These are phyloP conservation scores for Globodera ellingtonae DNA, from an alignment of 1,140 invertebrate species.

Conservation along the genomic window DNA sequence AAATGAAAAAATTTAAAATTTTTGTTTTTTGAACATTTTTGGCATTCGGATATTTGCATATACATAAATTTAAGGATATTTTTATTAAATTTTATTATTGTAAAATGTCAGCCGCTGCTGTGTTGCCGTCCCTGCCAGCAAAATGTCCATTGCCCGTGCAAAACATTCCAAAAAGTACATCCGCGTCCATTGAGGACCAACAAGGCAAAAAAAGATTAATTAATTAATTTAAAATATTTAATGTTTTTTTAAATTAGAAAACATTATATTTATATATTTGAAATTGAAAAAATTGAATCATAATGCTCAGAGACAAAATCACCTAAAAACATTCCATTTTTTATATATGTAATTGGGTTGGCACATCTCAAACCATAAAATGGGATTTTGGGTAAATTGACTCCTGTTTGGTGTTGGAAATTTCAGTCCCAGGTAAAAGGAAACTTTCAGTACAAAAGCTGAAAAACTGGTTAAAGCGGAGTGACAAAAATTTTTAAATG, in stretches of 20 bases:
- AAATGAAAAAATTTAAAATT: too few relatives aligned
- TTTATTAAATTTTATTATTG: not conserved
- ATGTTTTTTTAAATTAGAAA: not conserved
- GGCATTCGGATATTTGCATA: too few relatives aligned
- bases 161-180: slow-evolving; percentile 44
- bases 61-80: not conserved
- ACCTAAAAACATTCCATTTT: not conserved
- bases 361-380: not conserved
- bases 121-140: slow-evolving; percentile 32
- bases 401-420: too few relatives aligned
- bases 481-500: too few relatives aligned
- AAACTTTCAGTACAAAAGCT: too few relatives aligned
- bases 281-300: not conserved
- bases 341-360: not conserved
- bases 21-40: too few relatives aligned
- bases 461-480: too few relatives aligned
- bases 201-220: slow-evolving; percentile 26
- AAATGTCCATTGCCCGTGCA: slow-evolving; percentile 47
- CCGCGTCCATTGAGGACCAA: slow-evolving; percentile 42
- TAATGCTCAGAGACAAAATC: not conserved
- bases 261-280: slow-evolving; percentile 3
- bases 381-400: not conserved
- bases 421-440: too few relatives aligned
- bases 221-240: not conserved
- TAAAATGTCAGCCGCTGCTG: not conserved